Base-by-base conservation (phyloP, 1,140 invertebrate genomes). In the Lordiphosa mommai region DNA sequence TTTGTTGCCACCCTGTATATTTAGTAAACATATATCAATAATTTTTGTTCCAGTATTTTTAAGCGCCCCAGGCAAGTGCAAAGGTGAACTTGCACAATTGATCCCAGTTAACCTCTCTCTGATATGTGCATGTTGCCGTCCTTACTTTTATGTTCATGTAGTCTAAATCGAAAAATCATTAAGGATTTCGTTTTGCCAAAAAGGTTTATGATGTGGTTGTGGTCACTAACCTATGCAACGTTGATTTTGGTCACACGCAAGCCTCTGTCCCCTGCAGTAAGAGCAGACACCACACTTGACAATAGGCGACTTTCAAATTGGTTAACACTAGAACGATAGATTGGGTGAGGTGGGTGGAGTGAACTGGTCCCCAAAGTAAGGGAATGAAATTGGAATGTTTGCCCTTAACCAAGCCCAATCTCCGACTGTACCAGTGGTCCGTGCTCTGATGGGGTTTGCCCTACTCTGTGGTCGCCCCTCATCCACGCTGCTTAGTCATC, bases 351-450 rank as follows among this genome's bases (percentile, higher is more conserved):
- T 23, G 32, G 27, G 9, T 3, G 10, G 50, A 46, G 34, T 43
- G 30, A 29, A 13, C 29, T 9, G 23, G 34, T 52, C 73, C 70
- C 70, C 60, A 23, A 64, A 55, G 59, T 49, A 23, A 60, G 34
- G 43, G 37, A 57, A 56, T 77, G 63, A 79, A 77, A 79, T 66
- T 80, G 73, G 53, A 70, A 74, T 82, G 47, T 69, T 82, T 61
- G 41, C 41, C 40, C 41, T 52, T 68, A 43, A 63, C 63, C 23
- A 20, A 14, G 6, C 14, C 8, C 9, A 16, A n/a, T 2, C 13
- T 59, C 16, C 32, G 12, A 10, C 36, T 36, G 14, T 16, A 3
- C 10, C 16, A 20, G 8, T 10, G 7, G 5, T n/a, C 32, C 32
- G 16, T 10, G 29, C 12, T 9, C 14, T 49, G 16, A 20, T 20